phyloP scores from a whole-genome alignment of 2,888 invertebrate genomes.

The Julus scanicus region DNA sequence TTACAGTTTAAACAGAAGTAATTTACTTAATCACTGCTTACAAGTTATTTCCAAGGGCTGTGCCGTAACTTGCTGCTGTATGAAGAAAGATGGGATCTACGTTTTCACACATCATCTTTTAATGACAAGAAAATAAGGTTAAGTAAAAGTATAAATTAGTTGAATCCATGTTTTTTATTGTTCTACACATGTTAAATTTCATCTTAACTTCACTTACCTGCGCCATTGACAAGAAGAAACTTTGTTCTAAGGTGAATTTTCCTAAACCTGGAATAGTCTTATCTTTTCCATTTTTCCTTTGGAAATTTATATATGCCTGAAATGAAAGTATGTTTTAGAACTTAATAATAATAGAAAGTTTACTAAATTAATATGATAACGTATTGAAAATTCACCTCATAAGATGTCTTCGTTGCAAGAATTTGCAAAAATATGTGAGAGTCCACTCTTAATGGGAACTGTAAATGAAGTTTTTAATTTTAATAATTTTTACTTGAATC shows the following conservation, averaged over 20 bases:
- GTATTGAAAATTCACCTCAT: not conserved
- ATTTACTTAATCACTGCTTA: not conserved
- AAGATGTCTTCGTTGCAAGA: constrained; percentile 13
- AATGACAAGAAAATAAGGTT: not conserved
- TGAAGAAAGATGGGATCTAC: constrained; percentile 43
- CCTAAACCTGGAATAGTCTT: constrained; percentile 43
- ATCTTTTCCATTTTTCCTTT: constrained; percentile 31
- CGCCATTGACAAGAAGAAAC: constrained; percentile 37
- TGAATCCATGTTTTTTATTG: not conserved
- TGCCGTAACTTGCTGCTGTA: constrained; percentile 48
- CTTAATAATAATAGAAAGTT: not conserved
- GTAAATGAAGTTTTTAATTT: not conserved
- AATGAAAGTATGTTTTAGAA: not conserved
- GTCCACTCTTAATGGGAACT: constrained; percentile 36
- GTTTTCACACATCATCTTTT: constrained; percentile 49
- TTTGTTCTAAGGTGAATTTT: constrained; percentile 45
- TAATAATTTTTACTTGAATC: not conserved
- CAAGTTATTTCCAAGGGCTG: constrained; percentile 46
- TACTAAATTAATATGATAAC: not conserved
- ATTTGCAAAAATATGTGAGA: constrained; percentile 27
- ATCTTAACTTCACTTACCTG: not conserved
- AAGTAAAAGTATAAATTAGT: not conserved
- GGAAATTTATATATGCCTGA: constrained; percentile 40
- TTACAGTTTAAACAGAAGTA: not conserved
- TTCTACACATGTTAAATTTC: not conserved